Evolutionary conservation across 1,140 invertebrate species (phyloP).

Genomic region (Mesaphorura yosii): DNA sequence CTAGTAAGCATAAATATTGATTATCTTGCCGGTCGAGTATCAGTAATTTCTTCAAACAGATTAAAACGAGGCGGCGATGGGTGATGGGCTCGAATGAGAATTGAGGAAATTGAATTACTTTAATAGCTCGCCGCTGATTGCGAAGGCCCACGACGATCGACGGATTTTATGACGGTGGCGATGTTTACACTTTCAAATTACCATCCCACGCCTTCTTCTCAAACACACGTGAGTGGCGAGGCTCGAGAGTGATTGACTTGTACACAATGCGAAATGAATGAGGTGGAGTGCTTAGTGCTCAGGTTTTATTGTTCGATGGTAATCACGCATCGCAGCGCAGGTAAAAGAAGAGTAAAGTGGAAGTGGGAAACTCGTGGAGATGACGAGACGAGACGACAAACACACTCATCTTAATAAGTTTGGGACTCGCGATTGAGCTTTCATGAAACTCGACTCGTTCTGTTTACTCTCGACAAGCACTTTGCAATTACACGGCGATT

Average conservation of each 20-base stretch:
- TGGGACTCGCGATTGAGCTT: too few species aligned
- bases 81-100: slow-evolving; percentile 6
- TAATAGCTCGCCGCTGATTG: too few species aligned
- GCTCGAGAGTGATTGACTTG: not conserved
- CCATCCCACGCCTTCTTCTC: slow-evolving; percentile 30
- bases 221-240: slow-evolving; percentile 16
- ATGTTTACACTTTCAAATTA: slow-evolving; percentile 27
- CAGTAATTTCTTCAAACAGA: not conserved
- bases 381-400: not conserved
- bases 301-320: too few species aligned
- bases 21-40: not conserved
- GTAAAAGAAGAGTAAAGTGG: not conserved
- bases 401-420: not conserved
- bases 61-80: not conserved
- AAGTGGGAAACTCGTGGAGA: not conserved
- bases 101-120: slow-evolving; percentile 26
- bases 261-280: not conserved
- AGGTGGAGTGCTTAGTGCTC: too few species aligned
- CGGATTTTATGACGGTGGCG: slow-evolving; percentile 15
- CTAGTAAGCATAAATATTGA: not conserved
- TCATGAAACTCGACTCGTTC: too few species aligned
- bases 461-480: too few species aligned
- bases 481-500: too few species aligned
- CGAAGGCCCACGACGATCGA: too few species aligned
- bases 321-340: too few species aligned